A percentile compares a stretch with the other conserved stretches of the same genome.
phyloP scores from a whole-genome alignment of 1,140 invertebrate genomes.

The Drosophila subobscura region DNA sequence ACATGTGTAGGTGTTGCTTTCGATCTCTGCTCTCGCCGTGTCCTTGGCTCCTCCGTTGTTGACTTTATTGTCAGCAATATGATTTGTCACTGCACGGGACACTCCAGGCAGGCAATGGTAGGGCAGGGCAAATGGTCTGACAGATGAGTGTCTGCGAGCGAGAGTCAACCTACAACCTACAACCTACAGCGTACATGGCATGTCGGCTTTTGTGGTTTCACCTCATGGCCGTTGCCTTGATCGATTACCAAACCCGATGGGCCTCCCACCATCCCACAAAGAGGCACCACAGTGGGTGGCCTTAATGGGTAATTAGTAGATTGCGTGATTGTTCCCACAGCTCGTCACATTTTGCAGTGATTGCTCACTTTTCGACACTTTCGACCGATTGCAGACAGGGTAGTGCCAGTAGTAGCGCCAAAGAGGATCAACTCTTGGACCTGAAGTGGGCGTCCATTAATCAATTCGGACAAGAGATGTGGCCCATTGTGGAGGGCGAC shows the following conservation, averaged over 20 bases:
- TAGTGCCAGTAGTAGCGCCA: slow-evolving; percentile 1
- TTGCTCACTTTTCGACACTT: slow-evolving; percentile 79
- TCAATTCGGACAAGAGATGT: slow-evolving; percentile 61
- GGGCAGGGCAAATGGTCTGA: slow-evolving; percentile 23
- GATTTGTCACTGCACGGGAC: slow-evolving; percentile 71
- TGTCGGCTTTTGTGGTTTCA: slow-evolving; percentile 44
- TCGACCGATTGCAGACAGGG: slow-evolving; percentile 27
- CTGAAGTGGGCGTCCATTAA: slow-evolving; percentile 62
- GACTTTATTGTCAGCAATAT: slow-evolving; percentile 74
- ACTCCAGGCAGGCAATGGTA: not conserved
- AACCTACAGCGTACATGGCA: slow-evolving; percentile 5
- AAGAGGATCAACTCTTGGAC: slow-evolving; percentile 30
- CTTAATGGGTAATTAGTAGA: slow-evolving; percentile 82
- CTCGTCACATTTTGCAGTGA: slow-evolving; percentile 75
- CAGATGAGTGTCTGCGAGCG: slow-evolving; percentile 43
- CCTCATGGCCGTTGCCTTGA: slow-evolving; percentile 52
- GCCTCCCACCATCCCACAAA: slow-evolving; percentile 4
- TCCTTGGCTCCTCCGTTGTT: slow-evolving; percentile 54
- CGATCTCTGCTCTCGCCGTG: slow-evolving; percentile 42
- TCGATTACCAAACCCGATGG: slow-evolving; percentile 61
- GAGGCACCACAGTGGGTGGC: slow-evolving; percentile 11
- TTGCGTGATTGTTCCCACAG: slow-evolving; percentile 66
- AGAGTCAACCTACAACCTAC: not conserved
- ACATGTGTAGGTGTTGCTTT: slow-evolving; percentile 45
- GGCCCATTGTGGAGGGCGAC: slow-evolving; percentile 1